Percentiles rank a stretch among this genome's conserved stretches.
These are phyloP conservation scores for Steinernema hermaphroditum DNA, from an alignment of 2,888 invertebrate species.

Conservation along the genomic window DNA sequence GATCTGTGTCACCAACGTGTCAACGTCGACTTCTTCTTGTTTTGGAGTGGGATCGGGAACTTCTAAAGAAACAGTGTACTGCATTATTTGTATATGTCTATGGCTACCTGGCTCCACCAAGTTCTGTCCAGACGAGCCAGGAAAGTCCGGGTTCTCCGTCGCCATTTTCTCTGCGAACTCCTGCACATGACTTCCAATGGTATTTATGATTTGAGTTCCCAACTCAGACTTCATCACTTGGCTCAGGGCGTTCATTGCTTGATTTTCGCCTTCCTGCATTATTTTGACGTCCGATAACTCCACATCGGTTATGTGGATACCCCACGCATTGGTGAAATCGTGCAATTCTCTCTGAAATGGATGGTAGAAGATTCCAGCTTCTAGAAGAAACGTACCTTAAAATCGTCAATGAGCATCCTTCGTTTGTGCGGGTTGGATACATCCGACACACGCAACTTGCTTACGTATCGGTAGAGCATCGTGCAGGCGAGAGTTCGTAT, in stretches of 20 bases:
- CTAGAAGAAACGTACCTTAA: slow-evolving; percentile 51
- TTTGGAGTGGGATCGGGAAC: not conserved
- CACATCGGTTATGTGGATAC: slow-evolving; percentile 67
- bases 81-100: not conserved
- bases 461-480: slow-evolving; percentile 66
- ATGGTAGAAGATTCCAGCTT: too few relatives aligned
- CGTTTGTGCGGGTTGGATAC: slow-evolving; percentile 52
- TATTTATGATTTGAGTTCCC: slow-evolving; percentile 36
- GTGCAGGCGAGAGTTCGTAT: slow-evolving; percentile 67
- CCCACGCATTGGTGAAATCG: slow-evolving; percentile 66
- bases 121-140: slow-evolving; percentile 18
- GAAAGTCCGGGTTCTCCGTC: slow-evolving; percentile 32
- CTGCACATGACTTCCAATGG: slow-evolving; percentile 30
- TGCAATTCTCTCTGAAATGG: slow-evolving; percentile 67
- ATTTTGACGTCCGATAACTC: slow-evolving; percentile 66
- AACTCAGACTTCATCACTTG: slow-evolving; percentile 37
- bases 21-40: slow-evolving; percentile 44
- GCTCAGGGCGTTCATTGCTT: slow-evolving; percentile 43
- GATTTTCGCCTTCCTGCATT: slow-evolving; percentile 60
- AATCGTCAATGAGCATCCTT: slow-evolving; percentile 45
- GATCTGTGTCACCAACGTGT: slow-evolving; percentile 46
- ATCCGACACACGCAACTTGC: slow-evolving; percentile 63
- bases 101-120: too few relatives aligned
- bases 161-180: slow-evolving; percentile 32
- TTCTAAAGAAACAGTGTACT: not conserved